These are phyloP conservation scores for Lasioglossum malachurum DNA, from an alignment of 2,888 invertebrate genomes.

Conservation along the genomic window DNA sequence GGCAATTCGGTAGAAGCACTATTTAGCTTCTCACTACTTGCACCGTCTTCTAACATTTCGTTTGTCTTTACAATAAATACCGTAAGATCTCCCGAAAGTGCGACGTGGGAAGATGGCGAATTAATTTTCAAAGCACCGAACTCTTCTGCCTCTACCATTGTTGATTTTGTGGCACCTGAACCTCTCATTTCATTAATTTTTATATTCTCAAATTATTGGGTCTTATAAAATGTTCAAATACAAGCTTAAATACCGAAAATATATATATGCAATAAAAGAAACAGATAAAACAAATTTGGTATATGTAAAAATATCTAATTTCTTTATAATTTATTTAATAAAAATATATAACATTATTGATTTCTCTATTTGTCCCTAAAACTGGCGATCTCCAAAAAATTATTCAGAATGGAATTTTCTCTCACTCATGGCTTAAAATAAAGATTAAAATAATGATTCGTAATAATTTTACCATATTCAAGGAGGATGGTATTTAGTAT, in stretches of 20 bases:
- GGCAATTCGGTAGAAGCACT: conserved; percentile 40
- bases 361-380: neutral
- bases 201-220: neutral
- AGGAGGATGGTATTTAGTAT: conserved; percentile 82
- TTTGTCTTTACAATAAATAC: conserved; percentile 86
- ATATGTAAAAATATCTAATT: neutral
- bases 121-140: conserved; percentile 85
- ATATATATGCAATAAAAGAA: neutral
- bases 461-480: conserved; percentile 77
- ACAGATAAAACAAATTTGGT: neutral
- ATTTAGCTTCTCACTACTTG: neutral
- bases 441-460: neutral
- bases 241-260: neutral
- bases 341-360: neutral
- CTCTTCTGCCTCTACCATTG: conserved; percentile 72
- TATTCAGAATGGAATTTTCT: neutral
- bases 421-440: neutral
- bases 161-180: conserved; percentile 61
- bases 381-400: neutral
- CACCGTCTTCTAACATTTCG: conserved; percentile 14
- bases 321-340: neutral
- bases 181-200: conserved; percentile 15
- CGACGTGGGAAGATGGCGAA: conserved; percentile 91
- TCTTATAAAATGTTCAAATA: neutral
- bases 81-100: conserved; percentile 92